Evolutionary conservation across 2,888 invertebrate genomes (phyloP), one percentile per base, ranked within the genome.

Genomic region (Hyalella azteca): DNA sequence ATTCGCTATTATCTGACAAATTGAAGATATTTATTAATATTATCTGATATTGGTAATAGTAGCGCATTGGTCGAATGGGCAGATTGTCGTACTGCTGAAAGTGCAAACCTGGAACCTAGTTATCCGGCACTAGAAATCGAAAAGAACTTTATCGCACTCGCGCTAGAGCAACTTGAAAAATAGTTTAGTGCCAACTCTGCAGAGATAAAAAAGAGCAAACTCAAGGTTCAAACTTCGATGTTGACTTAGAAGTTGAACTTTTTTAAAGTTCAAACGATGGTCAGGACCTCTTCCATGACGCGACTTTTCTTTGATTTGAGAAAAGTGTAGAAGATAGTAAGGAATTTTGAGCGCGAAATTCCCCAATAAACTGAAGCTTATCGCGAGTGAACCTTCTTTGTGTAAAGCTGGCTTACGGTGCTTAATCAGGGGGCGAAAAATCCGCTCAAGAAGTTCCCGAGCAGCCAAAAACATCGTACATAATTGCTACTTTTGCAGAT

Each of bases 331-430:
- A 36, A 66, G 66, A 66, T 66, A 66, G 66, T 39, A 29, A 11
- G 39, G 66, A 36, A 66, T 13, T 66, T 39, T 0, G 1, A 29
- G 66, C 26, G 36, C 11, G 36, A 36, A 66, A 66, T 15, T 66
- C 15, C 45, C 15, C 36, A 36, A 66, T 66, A 39, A 66, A 32
- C 36, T 66, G 36, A 66, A 66, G 66, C 66, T 66, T 66, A 66
- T 66, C 66, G 66, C 32, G 5, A 39, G 66, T 32, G 36, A 54
- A 54, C 54, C 54, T 54, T 22, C 29, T 29, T 54, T 13, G 26
- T 5, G 54, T 26, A 29, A 7, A 54, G 54, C 54, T 54, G 22
- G 54, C 29, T 54, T 29, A 2, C 26, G 9, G 22, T 54, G 22
- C 29, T 22, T 29, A 54, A 9, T 54, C 54, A 11, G 26, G 7